Percentiles rank a stretch among this genome's conserved stretches.
Evolutionary conservation across 2,113 vertebrate species (phyloP).

Genomic region (Plotosus lineatus): DNA sequence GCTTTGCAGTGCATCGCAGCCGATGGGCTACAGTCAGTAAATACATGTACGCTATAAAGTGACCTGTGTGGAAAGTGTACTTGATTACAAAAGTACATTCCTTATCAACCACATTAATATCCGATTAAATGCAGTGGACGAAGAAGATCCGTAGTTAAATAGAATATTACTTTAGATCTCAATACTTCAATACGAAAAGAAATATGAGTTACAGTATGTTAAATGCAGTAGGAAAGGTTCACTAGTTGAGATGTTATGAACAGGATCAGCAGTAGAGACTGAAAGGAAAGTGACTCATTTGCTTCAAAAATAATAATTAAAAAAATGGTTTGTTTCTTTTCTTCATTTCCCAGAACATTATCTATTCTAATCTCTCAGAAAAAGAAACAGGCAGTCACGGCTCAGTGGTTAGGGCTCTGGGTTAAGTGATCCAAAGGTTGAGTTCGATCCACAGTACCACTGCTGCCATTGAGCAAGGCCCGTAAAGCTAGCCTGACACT

Average conservation of each 20-base stretch:
- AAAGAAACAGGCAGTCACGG: too few species aligned
- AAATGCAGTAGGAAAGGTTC: neutral
- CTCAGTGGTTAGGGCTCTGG: too few species aligned
- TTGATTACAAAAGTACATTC: neutral
- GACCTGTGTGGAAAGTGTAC: neutral
- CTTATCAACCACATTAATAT: neutral
- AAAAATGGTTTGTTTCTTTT: too few species aligned
- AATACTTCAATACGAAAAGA: neutral
- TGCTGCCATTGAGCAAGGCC: too few species aligned
- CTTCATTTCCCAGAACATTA: too few species aligned
- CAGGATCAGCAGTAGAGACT: neutral
- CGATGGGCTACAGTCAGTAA: neutral
- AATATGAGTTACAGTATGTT: neutral
- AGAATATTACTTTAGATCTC: neutral
- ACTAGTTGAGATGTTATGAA: conserved; percentile 7
- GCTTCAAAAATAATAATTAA: too few species aligned
- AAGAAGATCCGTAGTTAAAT: neutral
- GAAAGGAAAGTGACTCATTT: neutral
- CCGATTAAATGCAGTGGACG: neutral
- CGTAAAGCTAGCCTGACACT: too few species aligned
- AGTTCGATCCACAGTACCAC: too few species aligned
- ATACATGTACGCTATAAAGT: neutral
- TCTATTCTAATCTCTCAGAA: too few species aligned
- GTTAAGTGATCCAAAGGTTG: too few species aligned
- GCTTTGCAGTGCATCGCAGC: neutral